Evolutionary conservation across 2,113 vertebrate genomes (phyloP).

Genomic region (Daboia siamensis): DNA sequence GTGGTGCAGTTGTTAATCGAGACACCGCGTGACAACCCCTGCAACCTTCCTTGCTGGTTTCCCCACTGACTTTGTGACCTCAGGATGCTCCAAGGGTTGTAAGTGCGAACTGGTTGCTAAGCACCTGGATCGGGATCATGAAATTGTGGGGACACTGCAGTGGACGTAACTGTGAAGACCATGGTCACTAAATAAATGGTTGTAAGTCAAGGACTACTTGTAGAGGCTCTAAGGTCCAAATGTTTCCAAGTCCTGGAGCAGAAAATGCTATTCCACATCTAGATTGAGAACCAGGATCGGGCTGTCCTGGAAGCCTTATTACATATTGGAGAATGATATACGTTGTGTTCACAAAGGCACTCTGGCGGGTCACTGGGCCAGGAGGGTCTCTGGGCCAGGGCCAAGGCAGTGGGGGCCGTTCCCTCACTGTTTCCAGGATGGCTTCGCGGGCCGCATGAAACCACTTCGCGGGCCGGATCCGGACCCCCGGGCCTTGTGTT

Average conservation of each 20-base stretch:
- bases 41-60: not conserved
- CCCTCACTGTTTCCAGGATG: too few species aligned
- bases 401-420: too few species aligned
- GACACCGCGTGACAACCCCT: not conserved
- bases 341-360: not conserved
- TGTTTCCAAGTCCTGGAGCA: not conserved
- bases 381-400: too few species aligned
- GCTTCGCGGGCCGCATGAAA: too few species aligned
- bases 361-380: not conserved
- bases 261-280: not conserved
- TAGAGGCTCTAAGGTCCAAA: not conserved
- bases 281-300: not conserved
- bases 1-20: too few species aligned
- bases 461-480: too few species aligned
- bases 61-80: not conserved
- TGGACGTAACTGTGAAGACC: not conserved
- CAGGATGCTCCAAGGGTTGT: accelerated
- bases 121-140: not conserved
- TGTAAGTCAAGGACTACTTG: not conserved
- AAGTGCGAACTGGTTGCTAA: not conserved
- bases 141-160: not conserved
- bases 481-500: too few species aligned
- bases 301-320: not conserved
- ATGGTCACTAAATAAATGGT: not conserved
- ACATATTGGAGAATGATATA: not conserved